Base-by-base conservation (phyloP, 2,888 invertebrate species). In the Podotricha telesiphe region DNA sequence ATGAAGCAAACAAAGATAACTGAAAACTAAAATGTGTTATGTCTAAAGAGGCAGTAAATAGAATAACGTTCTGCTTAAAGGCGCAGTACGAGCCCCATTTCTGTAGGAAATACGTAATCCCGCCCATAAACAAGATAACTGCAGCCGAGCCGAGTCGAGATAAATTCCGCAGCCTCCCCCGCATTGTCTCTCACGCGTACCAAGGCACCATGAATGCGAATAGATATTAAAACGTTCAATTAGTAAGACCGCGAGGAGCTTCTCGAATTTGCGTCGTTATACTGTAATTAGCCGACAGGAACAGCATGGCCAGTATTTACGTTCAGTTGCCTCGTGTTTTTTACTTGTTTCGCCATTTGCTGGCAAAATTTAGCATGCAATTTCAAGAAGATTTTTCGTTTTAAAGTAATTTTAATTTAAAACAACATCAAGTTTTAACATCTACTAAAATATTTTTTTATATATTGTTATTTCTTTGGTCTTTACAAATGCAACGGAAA, bases 301-400 rank as follows among this genome's bases (percentile, higher is more conserved):
- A 78, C 80, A 78, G 77, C 81, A 78, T 75, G 76, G 79, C 80
- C 85, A 85, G 82, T 86, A 82, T 87, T 86, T 86, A 86, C 86
- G 80, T 81, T 81, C 74, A 77, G 61, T 62, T 62, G 59, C 19
- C 69, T 67, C 66, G 59, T 62, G 48, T 72, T 69, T 71, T 69
- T 61, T 34, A 34, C 28, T 48, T 62, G 34, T 47, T 28, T 19
- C 28, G 28, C 28, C 47, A 34, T 62, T 62, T 59, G 45, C 22
- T 45, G n/a, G 42, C 17, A 10, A 59, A n/a, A 45, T 45, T 45
- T 45, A 58, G 59, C 22, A 20, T 22, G 28, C 11, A 59, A 28
- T 59, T 59, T 45, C 45, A 28, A 59, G 22, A 28, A 59, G n/a
- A 59, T 2, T 22, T 45, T 45, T 45, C 42, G 10, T 45, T 45